phyloP scores from a whole-genome alignment of 2,797 vertebrate genomes.

The Heliangelus exortis region DNA sequence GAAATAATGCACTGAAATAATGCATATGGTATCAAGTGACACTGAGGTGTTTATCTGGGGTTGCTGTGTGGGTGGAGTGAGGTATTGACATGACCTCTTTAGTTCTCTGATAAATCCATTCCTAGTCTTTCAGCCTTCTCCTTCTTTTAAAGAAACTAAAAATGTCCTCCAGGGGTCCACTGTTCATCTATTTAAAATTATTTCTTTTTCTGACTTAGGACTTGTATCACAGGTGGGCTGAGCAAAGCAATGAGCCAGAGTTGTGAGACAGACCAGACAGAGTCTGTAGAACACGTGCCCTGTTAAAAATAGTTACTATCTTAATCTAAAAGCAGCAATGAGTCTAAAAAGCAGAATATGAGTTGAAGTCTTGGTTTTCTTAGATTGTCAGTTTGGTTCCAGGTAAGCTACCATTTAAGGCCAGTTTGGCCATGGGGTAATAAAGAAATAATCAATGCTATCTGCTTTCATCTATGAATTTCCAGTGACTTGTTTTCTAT shows the following conservation, averaged over 20 bases:
- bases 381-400: slow-evolving; percentile 1
- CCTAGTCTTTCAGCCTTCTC: background rate
- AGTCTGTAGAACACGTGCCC: background rate
- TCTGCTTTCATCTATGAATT: background rate
- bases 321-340: background rate
- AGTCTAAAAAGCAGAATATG: background rate
- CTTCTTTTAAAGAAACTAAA: background rate
- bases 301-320: slow-evolving; percentile 13
- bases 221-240: background rate
- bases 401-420: background rate
- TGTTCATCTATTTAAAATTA: background rate
- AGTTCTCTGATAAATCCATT: background rate
- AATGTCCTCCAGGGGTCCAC: background rate
- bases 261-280: background rate
- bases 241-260: background rate
- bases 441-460: background rate
- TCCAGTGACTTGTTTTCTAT: background rate
- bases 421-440: background rate
- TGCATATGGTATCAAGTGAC: background rate
- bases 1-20: background rate
- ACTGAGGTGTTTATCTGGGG: background rate
- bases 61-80: background rate
- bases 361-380: background rate
- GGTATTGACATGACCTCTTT: background rate
- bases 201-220: background rate